Base-by-base conservation (phyloP, 2,888 invertebrate species). In the Hemaris fuciformis region DNA sequence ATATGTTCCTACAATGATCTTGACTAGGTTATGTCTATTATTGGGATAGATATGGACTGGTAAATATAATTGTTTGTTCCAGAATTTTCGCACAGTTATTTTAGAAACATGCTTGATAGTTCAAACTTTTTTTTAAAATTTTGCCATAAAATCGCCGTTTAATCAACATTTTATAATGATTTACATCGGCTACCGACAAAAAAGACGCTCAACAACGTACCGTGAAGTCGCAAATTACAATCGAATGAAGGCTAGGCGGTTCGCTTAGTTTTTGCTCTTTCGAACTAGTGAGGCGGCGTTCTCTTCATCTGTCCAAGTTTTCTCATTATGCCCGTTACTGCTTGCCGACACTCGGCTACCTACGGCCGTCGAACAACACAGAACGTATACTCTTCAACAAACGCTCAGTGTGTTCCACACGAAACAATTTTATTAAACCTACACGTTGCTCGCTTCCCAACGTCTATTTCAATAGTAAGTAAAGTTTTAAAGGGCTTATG, bases 321-420 rank as follows among this genome's bases (percentile, higher is more conserved):
- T 89, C 89, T 91, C 91, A 91, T 91, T 90, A 91, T 80, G 81
- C 79, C 80, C 81, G 77, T 84, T 83, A 85, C 80, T 81, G 77
- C 78, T 74, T 77, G 75, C 79, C 80, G 76, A 77, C 79, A 79
- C 83, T 83, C 77, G 77, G 78, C 80, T 81, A 81, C 78, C 80
- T 80, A 82, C 75, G 75, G 73, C 70, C 79, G 74, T 80, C 81
- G 82, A 83, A 83, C 76, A 75, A 64, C 67, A 66, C 67, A 74
- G 77, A 80, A 82, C 83, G 80, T 79, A 79, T 76, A 84, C 82
- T 79, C 80, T 72, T 65, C 62, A 65, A 65, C 69, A 66, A 69
- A 68, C 68, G 62, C 68, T 63, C 69, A 63, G 34, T 71, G 71
- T 72, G 71, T 64, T 70, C 68, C 71, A 69, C 64, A 68, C 63